Base-by-base conservation (phyloP, 2,797 vertebrate genomes). In the Enoplosus armatus region DNA sequence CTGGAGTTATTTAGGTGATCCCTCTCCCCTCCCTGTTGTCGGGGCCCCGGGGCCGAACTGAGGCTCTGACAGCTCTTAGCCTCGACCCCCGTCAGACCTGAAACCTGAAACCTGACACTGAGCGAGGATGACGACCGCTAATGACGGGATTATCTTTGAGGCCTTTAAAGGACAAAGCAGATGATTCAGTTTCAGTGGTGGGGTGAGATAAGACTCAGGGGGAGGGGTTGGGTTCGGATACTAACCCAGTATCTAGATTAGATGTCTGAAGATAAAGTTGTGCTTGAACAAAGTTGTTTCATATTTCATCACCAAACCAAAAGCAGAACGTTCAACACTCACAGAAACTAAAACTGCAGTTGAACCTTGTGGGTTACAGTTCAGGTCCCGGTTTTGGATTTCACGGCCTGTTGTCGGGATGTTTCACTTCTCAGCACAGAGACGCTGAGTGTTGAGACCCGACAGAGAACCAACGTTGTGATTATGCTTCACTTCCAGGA, bases 401-500 rank as follows among this genome's bases (percentile, higher is more conserved):
- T 26, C 24, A 11, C 2, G 24, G 8, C 14, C 8, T 61, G 22
- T 5, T 22, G 5, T 26, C 58, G 41, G 37, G n/a, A 15, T 16
- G 12, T 27, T 39, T 37, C 1, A 4, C 47, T 35, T 41, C 26
- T 26, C 76, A 43, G 45, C 33, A 70, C 29, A 4, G 5, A 51
- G 14, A 50, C 15, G 5, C 3, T 1, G 54, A 37, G 31, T 8
- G 56, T n/a, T 8, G 35, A 26, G 24, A 39, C 33, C 18, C 1
- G 24, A 14, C 18, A 0, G 3, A 15, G 14, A 35, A 59, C 67
- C 37, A 41, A 18, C 6, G 3, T 5, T 1, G 48, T 33, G 8
- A 45, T 33, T 26, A 60, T 4, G 41, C 59, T 29, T 73, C 29
- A 53, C 73, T 73, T 83, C 73, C 74, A 74, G 59, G 54, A 82